phyloP scores from a whole-genome alignment of 2,113 vertebrate genomes.

The Aplodontia rufa region DNA sequence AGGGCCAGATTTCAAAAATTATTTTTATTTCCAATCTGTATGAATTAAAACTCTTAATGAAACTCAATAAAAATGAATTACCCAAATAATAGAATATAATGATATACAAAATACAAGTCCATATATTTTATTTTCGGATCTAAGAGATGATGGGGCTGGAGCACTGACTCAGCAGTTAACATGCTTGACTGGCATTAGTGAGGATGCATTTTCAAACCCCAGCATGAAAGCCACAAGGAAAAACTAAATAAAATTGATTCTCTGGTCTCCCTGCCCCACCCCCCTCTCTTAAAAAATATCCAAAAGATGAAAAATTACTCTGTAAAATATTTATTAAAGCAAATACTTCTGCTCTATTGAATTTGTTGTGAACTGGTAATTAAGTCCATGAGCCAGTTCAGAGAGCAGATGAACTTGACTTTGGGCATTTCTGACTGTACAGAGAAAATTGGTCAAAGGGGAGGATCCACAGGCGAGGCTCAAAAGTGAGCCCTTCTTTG shows the following conservation, averaged over 20 bases:
- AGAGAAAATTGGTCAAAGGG: neutral
- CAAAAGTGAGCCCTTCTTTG: neutral
- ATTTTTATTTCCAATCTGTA: neutral
- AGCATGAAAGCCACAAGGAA: too few species aligned
- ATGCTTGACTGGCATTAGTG: too few species aligned
- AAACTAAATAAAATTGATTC: too few species aligned
- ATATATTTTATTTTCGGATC: neutral
- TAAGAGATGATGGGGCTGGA: too few species aligned
- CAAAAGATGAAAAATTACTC: neutral
- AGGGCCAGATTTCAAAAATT: neutral
- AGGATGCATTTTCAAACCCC: too few species aligned
- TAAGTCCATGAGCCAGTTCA: neutral
- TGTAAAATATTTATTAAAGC: neutral
- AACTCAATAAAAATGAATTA: neutral
- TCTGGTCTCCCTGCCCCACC: too few species aligned
- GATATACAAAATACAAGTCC: neutral
- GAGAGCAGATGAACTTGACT: neutral
- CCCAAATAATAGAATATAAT: neutral
- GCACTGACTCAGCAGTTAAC: too few species aligned
- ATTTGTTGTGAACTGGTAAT: neutral
- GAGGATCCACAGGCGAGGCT: neutral
- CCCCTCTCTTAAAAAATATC: too few species aligned
- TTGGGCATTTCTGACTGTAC: neutral
- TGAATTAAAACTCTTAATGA: neutral
- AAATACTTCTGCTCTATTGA: neutral